Base-by-base conservation (phyloP, 2,888 invertebrate genomes). In the Hypena proboscidalis region DNA sequence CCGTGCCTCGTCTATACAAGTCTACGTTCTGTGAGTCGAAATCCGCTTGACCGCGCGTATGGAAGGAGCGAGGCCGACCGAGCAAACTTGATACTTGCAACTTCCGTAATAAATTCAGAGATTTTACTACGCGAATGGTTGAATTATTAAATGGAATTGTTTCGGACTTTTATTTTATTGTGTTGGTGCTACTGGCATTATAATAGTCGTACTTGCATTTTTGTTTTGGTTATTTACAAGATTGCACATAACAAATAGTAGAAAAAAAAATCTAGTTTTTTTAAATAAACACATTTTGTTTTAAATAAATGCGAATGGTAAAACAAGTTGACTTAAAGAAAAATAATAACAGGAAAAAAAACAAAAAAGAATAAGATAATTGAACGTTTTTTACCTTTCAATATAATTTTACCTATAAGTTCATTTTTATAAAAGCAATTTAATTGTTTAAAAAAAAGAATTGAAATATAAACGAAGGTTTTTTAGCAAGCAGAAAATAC, bases 11-110 rank as follows among this genome's bases (percentile, higher is more conserved):
- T 87, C 85, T 83, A 63, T 37, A 40, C 30, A 38, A 58, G 65
- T 71, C 57, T 37, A 62, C 70, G 75, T 70, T 89, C 90, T 90
- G 67, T 83, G 81, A 46, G 63, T 70, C 66, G 79, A 85, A 90
- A 87, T 88, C 83, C 85, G 90, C 90, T 90, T 90, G 90, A 90
- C 90, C 90, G 90, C 87, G 85, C 88, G 88, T 86, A 83, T 85
- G 83, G 80, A 84, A 81, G 80, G 79, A 73, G 72, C 70, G 68
- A 70, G 73, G 6, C 61, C 71, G 78, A 57, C 74, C 67, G 61
- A 74, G 62, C 65, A 65, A 79, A 83, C 82, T 88, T 87, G 85
- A 85, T 88, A 86, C 87, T 89, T 59, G 38, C 48, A 79, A 85
- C 74, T 83, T 83, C 74, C 65, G 34, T 15, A 21, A 44, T 30